Conservation (phyloP, 2,797 vertebrate species). For the Poeciliopsis paucimaculata region DNA sequence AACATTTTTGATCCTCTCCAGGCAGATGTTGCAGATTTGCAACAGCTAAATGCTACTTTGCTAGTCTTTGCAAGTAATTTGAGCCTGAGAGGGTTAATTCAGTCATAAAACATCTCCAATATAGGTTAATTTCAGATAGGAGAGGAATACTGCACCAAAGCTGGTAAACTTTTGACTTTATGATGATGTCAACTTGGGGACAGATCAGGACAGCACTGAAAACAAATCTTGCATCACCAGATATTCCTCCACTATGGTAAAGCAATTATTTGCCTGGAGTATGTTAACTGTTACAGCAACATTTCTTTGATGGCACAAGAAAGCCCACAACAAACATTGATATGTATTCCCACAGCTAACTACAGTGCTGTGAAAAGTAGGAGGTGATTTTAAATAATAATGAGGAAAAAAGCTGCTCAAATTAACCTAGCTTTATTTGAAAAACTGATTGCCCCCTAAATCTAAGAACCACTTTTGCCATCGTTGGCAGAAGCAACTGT, state of each 20-base stretch:
- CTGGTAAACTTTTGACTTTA: slow-evolving; percentile 6
- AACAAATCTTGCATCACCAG: not conserved
- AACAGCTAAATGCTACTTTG: too few relatives aligned
- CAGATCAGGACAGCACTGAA: not conserved
- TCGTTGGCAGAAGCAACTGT: not conserved
- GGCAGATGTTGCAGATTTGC: too few relatives aligned
- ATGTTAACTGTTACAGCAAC: slow-evolving; percentile 1
- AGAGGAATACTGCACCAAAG: not conserved
- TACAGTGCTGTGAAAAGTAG: not conserved
- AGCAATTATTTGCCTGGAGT: not conserved
- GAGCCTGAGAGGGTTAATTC: too few relatives aligned
- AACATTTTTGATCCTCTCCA: too few relatives aligned
- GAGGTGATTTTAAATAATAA: not conserved
- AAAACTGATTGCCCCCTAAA: not conserved
- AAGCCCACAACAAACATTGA: not conserved
- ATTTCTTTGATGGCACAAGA: not conserved
- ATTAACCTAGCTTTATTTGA: not conserved
- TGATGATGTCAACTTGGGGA: not conserved
- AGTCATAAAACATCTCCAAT: too few relatives aligned
- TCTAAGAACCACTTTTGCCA: not conserved
- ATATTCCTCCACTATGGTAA: not conserved
- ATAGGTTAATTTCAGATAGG: not conserved
- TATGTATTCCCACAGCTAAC: not conserved
- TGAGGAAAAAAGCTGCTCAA: not conserved
- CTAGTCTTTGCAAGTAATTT: too few relatives aligned